These are phyloP conservation scores for Ennomos quercinarius DNA, from an alignment of 2,888 invertebrate species.

Conservation along the genomic window DNA sequence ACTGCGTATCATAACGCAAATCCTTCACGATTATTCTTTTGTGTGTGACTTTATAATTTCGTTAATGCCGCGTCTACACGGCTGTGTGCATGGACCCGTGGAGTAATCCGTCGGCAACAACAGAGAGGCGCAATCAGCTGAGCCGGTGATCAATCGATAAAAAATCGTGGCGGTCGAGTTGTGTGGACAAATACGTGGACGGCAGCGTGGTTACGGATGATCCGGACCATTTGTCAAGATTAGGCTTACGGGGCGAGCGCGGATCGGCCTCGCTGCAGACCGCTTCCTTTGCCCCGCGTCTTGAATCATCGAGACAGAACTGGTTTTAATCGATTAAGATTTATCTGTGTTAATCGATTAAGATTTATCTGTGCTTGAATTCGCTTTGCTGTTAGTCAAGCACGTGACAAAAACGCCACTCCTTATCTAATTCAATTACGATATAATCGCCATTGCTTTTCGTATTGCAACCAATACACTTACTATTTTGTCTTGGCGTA, in stretches of 20 bases:
- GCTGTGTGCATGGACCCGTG: constrained; percentile 41
- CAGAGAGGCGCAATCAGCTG: constrained; percentile 81
- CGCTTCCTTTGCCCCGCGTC: constrained; percentile 28
- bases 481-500: too few species aligned
- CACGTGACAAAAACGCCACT: background rate
- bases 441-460: too few species aligned
- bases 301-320: constrained; percentile 38
- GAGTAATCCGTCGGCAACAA: constrained; percentile 79
- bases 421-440: background rate
- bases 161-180: constrained; percentile 73
- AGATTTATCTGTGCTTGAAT: constrained; percentile 24
- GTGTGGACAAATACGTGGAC: constrained; percentile 72
- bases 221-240: constrained; percentile 83
- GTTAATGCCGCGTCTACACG: constrained; percentile 35
- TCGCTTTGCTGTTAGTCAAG: constrained; percentile 19
- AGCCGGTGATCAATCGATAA: constrained; percentile 83
- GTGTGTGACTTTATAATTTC: constrained; percentile 66
- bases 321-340: constrained; percentile 38
- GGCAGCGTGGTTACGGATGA: constrained; percentile 69
- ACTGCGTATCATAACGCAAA: constrained; percentile 69
- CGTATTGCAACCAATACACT: too few species aligned
- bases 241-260: constrained; percentile 65
- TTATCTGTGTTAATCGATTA: constrained; percentile 31
- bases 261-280: constrained; percentile 41
- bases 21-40: constrained; percentile 70